phyloP scores from a whole-genome alignment of 2,888 invertebrate genomes.

The Eristalis tenax region DNA sequence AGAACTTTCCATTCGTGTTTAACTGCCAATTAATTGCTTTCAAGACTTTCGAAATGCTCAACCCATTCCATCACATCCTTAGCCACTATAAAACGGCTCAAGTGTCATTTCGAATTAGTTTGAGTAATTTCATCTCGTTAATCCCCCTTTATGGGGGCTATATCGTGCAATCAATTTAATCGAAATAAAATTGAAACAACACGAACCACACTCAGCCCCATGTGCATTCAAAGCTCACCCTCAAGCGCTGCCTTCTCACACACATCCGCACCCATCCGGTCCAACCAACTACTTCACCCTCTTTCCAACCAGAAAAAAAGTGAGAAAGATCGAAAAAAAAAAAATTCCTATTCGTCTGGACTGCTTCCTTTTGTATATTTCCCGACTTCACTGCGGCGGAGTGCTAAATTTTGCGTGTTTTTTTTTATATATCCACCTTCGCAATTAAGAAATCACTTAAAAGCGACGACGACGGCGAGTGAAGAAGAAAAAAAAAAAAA shows the following conservation, averaged over 20 bases:
- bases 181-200: not conserved
- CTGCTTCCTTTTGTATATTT: slow-evolving; percentile 9
- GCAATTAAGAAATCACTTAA: slow-evolving; percentile 56
- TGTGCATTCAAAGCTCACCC: not conserved
- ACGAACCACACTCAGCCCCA: not conserved
- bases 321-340: not conserved
- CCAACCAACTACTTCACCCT: not conserved
- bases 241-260: not conserved
- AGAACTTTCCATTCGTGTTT: not conserved
- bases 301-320: not conserved
- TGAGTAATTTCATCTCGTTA: not conserved
- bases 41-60: not conserved
- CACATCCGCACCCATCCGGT: not conserved
- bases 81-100: not conserved
- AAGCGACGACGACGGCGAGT: not conserved
- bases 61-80: not conserved
- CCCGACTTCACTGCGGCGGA: not conserved
- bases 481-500: not conserved
- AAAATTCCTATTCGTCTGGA: slow-evolving; percentile 20
- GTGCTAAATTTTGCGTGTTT: not conserved
- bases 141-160: not conserved
- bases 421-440: slow-evolving; percentile 10
- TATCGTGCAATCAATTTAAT: not conserved
- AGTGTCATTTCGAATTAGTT: not conserved
- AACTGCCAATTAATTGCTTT: not conserved